Conservation (phyloP, 2,888 invertebrate genomes). For the Anoncus sp. region DNA sequence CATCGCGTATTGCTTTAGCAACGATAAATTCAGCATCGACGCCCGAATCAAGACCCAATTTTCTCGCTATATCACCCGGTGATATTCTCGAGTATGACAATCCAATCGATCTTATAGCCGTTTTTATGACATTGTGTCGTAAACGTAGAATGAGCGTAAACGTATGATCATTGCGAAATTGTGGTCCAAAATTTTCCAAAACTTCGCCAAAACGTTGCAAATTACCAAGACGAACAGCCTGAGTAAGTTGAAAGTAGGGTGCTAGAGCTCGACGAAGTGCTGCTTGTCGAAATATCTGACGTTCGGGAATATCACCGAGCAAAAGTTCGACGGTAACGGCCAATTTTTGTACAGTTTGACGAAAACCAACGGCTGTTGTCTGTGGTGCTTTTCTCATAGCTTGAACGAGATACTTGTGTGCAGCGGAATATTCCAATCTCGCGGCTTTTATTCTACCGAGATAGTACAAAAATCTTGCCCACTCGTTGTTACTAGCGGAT, state of each 20-base stretch:
- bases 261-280: constrained; percentile 94
- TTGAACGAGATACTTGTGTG: constrained; percentile 98
- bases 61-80: constrained; percentile 96
- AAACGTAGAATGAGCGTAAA: constrained; percentile 97
- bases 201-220: constrained; percentile 97
- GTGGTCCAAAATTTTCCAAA: constrained; percentile 94
- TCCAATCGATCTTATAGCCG: constrained; percentile 98
- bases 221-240: constrained; percentile 98
- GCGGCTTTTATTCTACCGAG: constrained; percentile 99
- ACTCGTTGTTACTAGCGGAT: constrained; percentile 98
- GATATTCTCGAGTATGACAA: constrained; percentile 98
- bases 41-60: constrained; percentile 96
- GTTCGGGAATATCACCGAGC: constrained; percentile 98
- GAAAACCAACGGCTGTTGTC: constrained; percentile 98
- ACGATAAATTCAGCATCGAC: constrained; percentile 99
- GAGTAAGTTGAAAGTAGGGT: constrained; percentile 99
- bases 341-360: constrained; percentile 98
- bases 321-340: constrained; percentile 97
- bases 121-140: constrained; percentile 99
- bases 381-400: constrained; percentile 98
- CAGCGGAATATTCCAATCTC: constrained; percentile 98
- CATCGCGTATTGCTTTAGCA: constrained; percentile 98
- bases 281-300: constrained; percentile 97
- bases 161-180: constrained; percentile 97
- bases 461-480: constrained; percentile 99